Evolutionary conservation across 37 sponge, comb jelly and placozoan genomes (phyloP).

Genomic region (Halichondria panicea): DNA sequence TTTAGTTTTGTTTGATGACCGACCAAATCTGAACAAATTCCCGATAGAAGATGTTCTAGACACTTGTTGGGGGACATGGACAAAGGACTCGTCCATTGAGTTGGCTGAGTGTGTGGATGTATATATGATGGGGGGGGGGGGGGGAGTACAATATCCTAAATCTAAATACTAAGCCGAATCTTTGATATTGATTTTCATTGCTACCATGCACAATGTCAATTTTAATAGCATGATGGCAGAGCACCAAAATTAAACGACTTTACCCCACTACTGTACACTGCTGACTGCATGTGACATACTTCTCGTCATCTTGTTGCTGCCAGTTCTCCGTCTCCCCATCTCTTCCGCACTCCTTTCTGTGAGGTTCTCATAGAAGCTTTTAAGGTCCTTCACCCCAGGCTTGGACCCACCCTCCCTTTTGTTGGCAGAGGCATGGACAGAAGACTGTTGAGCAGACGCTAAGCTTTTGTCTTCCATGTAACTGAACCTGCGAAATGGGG

Average conservation of each 20-base stretch:
- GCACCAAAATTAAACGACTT: no score
- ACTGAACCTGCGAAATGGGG: no score
- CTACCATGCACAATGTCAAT: not conserved
- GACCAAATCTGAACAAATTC: no score
- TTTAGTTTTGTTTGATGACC: no score
- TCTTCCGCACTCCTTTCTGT: not conserved
- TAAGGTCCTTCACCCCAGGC: conserved; percentile 12
- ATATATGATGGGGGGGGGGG: not conserved
- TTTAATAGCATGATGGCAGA: not conserved
- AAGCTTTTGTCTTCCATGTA: no score
- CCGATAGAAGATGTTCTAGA: no score
- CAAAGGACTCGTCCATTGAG: no score
- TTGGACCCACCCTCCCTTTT: not conserved
- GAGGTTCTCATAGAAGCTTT: conserved; percentile 21
- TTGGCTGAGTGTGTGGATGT: not conserved
- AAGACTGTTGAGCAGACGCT: not conserved
- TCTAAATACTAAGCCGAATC: no score
- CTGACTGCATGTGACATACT: not conserved
- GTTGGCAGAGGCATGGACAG: not conserved
- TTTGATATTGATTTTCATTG: no score
- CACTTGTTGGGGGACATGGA: no score
- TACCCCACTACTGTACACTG: no score
- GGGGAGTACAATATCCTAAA: conserved; percentile 7
- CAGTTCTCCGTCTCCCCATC: not conserved
- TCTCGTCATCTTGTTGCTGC: not conserved